phyloP scores from a whole-genome alignment of 2,888 invertebrate species.

The Platycnemis pennipes region DNA sequence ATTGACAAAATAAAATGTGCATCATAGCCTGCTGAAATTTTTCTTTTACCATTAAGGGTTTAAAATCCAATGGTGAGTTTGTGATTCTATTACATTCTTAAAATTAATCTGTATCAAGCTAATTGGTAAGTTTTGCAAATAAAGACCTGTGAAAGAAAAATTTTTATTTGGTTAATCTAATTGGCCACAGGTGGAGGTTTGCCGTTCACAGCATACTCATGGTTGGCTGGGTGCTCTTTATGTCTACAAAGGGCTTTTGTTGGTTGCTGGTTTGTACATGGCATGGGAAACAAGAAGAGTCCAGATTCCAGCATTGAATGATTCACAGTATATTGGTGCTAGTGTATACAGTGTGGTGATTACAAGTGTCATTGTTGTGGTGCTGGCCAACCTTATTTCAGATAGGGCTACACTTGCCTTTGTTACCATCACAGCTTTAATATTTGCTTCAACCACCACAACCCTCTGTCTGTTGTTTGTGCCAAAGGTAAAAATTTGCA shows the following conservation, averaged over 20 bases:
- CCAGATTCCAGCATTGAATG: slow-evolving; percentile 94
- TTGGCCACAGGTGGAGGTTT: slow-evolving; percentile 93
- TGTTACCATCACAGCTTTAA: slow-evolving; percentile 90
- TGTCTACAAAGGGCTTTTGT: slow-evolving; percentile 92
- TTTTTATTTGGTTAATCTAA: no score
- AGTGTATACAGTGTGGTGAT: slow-evolving; percentile 96
- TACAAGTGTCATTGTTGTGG: slow-evolving; percentile 92
- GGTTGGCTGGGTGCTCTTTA: slow-evolving; percentile 95
- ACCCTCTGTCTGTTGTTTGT: slow-evolving; percentile 92
- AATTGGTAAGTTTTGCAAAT: not conserved
- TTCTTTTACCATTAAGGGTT: no score
- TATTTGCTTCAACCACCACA: slow-evolving; percentile 92
- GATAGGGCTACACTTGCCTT: slow-evolving; percentile 91
- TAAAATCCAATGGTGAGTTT: no score
- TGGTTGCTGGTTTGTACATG: slow-evolving; percentile 96
- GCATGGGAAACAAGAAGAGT: slow-evolving; percentile 97
- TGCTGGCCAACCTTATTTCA: slow-evolving; percentile 92
- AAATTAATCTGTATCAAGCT: no score
- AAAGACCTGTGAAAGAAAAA: slow-evolving; percentile 61
- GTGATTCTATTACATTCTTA: no score
- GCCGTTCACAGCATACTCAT: slow-evolving; percentile 91
- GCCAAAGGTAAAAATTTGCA: slow-evolving; percentile 83
- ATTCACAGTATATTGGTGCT: slow-evolving; percentile 96
- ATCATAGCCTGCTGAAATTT: no score
- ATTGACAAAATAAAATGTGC: no score